These are phyloP conservation scores for Drosophila conformis DNA, from an alignment of 2,888 invertebrate species.

Conservation along the genomic window DNA sequence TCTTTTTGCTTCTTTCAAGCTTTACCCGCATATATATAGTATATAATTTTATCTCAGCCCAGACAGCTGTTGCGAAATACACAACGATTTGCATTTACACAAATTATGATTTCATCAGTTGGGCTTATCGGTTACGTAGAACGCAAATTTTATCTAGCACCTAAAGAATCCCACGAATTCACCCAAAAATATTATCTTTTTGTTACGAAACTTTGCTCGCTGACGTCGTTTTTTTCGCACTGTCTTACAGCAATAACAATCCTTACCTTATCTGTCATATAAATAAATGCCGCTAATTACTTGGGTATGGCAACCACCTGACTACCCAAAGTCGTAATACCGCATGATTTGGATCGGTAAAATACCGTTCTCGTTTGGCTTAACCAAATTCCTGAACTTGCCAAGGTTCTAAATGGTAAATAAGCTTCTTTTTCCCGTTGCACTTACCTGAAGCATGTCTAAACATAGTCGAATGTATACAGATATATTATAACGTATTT, in stretches of 20 bases:
- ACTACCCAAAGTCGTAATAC: conserved; percentile 50
- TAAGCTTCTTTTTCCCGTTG: conserved; percentile 16
- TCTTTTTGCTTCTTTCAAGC: not conserved
- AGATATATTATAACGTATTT: not conserved
- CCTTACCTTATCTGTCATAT: conserved; percentile 22
- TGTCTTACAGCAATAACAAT: conserved; percentile 13
- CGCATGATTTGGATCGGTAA: conserved; percentile 50
- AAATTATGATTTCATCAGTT: conserved; percentile 37
- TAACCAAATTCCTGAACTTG: conserved; percentile 41
- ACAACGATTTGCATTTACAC: conserved; percentile 3
- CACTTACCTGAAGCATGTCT: not conserved
- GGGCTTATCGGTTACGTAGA: conserved; percentile 2
- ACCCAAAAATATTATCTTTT: conserved; percentile 26
- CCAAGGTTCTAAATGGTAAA: conserved; percentile 21
- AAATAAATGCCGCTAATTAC: conserved; percentile 9
- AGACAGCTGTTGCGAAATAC: not conserved
- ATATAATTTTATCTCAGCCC: not conserved
- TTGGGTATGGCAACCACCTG: conserved; percentile 53
- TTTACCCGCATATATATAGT: not conserved
- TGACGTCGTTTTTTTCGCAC: conserved; percentile 44
- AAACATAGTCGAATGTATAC: not conserved
- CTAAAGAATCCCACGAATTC: conserved; percentile 26
- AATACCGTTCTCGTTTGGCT: conserved; percentile 16
- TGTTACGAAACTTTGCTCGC: conserved; percentile 30
- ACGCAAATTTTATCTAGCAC: not conserved